Evolutionary conservation across 2,888 invertebrate species (phyloP), one percentile per base, ranked within the genome.

Genomic region (Eurytoma adleriae): DNA sequence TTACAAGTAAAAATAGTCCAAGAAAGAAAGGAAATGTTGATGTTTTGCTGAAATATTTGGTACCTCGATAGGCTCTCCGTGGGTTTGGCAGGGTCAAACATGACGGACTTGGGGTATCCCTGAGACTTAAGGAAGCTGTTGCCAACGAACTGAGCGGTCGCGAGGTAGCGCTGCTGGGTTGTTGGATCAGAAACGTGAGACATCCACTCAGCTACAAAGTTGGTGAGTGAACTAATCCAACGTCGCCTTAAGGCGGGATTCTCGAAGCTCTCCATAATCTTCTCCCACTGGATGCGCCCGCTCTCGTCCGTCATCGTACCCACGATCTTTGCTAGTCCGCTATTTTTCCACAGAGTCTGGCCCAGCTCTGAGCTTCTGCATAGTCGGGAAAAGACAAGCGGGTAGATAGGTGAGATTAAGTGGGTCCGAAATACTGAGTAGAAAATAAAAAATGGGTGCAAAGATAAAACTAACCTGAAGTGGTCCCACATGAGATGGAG

Each of bases 171-270:
- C 86, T 94, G 93, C 86, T 96, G 95, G 10, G 95, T 95, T 80
- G 94, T 93, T 1, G 96, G 96, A 86, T 96, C 95, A 0, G 96
- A 94, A 24, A 96, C 88, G 84, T 95, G 94, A 24, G 95, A 93
- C 50, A 95, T 93, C 92, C 95, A 94, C 77, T 95, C 94, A 0
- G 96, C 95, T 82, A 96, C 91, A 86, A 95, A 95, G 82, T 94
- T 93, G 1, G 96, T 95, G 12, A 96, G 93, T 5, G 94, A 93
- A 85, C 94, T 94, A 83, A 96, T 95, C 96, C 96, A 96, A 83
- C 95, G 94, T 69, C 95, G 93, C 83, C 96, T 93, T 86, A 96
- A 95, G 67, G 94, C 94, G 78, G 95, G 95, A 88, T 96, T 96
- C 88, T 96, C 96, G 84, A 97, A 93, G 84, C 95, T 94, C 85